Percentiles rank a stretch among this genome's conserved stretches.
Evolutionary conservation across 92 coral and sea anemone species (phyloP).

Genomic region (Plumapathes pennacea): DNA sequence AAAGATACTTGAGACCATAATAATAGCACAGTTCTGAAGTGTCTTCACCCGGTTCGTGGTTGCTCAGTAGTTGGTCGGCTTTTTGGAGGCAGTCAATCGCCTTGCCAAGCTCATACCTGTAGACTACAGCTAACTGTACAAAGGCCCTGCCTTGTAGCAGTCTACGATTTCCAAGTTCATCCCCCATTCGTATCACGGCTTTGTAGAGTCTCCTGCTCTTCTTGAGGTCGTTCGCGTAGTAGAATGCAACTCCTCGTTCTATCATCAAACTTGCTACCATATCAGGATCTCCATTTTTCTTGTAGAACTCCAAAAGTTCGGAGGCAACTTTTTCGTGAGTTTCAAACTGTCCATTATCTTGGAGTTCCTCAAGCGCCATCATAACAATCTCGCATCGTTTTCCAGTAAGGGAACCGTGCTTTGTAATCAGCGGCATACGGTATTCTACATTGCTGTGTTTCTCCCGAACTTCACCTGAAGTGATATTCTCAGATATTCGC

Average conservation of each 20-base stretch:
- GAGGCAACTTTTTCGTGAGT: background rate
- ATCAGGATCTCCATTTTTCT: background rate
- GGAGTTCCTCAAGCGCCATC: conserved; percentile 1
- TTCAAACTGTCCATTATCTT: conserved; percentile 5
- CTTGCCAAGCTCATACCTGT: background rate
- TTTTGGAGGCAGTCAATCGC: conserved; percentile 9
- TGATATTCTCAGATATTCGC: too few relatives aligned
- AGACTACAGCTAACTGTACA: conserved; percentile 1
- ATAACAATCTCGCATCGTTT: background rate
- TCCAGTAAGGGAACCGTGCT: conserved; percentile 10
- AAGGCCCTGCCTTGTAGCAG: conserved; percentile 5
- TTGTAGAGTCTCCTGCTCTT: background rate
- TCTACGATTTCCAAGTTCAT: background rate
- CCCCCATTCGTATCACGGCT: conserved; percentile 1
- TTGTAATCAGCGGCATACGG: conserved; percentile 1
- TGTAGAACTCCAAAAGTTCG: background rate
- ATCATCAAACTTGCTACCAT: background rate
- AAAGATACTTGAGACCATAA: conserved; percentile 2
- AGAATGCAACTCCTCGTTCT: conserved; percentile 11
- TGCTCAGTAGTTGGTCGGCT: background rate
- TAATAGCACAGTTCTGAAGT: conserved; percentile 4
- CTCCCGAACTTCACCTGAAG: too few relatives aligned
- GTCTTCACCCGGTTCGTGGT: conserved; percentile 11
- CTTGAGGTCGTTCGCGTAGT: conserved; percentile 3
- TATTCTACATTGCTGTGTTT: background rate